Evolutionary conservation across 2,113 vertebrate genomes (phyloP).

Genomic region (Silurus meridionalis): DNA sequence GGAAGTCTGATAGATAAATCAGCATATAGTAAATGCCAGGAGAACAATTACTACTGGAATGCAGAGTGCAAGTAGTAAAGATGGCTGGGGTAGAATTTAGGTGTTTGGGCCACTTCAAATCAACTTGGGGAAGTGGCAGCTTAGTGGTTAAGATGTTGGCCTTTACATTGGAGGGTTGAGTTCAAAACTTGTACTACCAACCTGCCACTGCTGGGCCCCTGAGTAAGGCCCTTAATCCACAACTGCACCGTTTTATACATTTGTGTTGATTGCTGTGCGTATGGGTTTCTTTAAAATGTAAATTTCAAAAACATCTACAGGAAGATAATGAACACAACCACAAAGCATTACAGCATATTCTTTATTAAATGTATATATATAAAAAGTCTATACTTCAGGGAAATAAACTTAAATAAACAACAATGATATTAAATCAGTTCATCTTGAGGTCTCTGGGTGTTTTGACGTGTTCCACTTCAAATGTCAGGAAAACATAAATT

Average conservation of each 20-base stretch:
- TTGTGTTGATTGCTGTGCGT: too few species aligned
- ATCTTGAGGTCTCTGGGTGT: constrained; percentile 5
- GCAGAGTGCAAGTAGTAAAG: not conserved
- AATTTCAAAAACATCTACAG: not conserved
- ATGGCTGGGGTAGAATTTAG: not conserved
- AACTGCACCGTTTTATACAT: too few species aligned
- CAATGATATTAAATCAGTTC: constrained; percentile 5
- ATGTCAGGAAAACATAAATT: not conserved
- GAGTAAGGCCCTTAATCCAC: too few species aligned
- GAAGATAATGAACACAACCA: constrained; percentile 5
- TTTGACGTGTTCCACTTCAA: not conserved
- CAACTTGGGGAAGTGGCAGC: too few species aligned
- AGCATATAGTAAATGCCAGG: not conserved
- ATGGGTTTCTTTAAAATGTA: too few species aligned
- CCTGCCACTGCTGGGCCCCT: too few species aligned
- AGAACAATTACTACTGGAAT: not conserved
- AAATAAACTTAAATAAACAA: constrained; percentile 20
- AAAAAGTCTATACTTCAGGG: constrained; percentile 29
- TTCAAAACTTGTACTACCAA: too few species aligned
- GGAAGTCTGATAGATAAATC: not conserved
- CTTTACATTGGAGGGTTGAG: too few species aligned
- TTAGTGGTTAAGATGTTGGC: too few species aligned
- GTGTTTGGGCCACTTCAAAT: too few species aligned
- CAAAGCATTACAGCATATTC: not conserved
- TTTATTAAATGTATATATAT: constrained; percentile 46